These are phyloP conservation scores for Oxygymnocypris stewartii DNA, from an alignment of 2,113 vertebrate genomes.

Conservation along the genomic window DNA sequence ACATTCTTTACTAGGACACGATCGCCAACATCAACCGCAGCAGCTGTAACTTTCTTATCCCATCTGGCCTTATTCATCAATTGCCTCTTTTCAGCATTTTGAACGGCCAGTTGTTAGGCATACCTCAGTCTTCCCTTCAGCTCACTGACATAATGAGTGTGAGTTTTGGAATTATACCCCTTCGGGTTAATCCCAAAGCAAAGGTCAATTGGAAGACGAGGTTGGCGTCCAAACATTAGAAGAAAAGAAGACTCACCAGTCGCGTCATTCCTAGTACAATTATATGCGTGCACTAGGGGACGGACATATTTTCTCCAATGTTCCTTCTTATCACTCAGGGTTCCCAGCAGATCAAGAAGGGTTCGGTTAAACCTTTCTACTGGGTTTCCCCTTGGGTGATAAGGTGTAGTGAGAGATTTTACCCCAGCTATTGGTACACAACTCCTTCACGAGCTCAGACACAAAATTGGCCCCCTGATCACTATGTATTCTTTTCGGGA, in stretches of 20 bases:
- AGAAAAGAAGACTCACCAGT: conserved; percentile 44
- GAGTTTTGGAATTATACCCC: conserved; percentile 32
- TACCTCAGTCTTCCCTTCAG: conserved; percentile 14
- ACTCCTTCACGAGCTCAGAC: conserved; percentile 36
- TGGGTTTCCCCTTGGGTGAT: too few relatives aligned
- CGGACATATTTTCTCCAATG: conserved; percentile 49
- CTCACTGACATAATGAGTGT: not conserved
- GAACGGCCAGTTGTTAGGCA: conserved; percentile 34
- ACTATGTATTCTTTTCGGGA: too few relatives aligned
- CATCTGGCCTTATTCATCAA: too few relatives aligned
- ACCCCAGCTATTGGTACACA: conserved; percentile 36
- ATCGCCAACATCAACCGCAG: too few relatives aligned
- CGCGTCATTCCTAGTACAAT: conserved; percentile 40
- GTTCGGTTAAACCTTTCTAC: conserved; percentile 37
- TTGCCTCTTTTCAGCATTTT: too few relatives aligned
- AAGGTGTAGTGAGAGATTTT: conserved; percentile 39
- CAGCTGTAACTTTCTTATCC: too few relatives aligned
- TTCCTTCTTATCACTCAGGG: conserved; percentile 40
- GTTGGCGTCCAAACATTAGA: conserved; percentile 54
- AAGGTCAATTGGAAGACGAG: conserved; percentile 44
- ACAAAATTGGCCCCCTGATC: conserved; percentile 50
- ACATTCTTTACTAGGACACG: conserved; percentile 38
- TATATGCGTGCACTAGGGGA: conserved; percentile 52
- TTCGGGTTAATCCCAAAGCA: conserved; percentile 37
- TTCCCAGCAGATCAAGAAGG: conserved; percentile 43